Evolutionary conservation across 2,113 vertebrate genomes (phyloP).

Genomic region (Lepisosteus osseus): DNA sequence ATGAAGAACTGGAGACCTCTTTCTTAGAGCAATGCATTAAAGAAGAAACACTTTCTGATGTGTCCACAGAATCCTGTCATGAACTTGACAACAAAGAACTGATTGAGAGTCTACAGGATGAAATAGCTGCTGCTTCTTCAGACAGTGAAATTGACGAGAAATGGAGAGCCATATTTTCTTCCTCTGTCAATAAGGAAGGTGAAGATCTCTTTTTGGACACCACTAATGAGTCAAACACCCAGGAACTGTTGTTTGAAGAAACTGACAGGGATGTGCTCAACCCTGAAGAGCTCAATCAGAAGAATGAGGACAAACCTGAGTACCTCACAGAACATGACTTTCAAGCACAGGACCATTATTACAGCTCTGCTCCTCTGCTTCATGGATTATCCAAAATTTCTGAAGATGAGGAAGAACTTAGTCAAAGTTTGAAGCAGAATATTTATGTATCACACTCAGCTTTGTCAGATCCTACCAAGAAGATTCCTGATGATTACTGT

Average conservation of each 20-base stretch:
- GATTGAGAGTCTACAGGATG: conserved; percentile 55
- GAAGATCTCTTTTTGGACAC: conserved; percentile 68
- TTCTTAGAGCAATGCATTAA: conserved; percentile 49
- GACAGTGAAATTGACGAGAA: conserved; percentile 66
- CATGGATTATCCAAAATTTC: conserved; percentile 65
- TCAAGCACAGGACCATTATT: conserved; percentile 53
- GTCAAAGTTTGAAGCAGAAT: conserved; percentile 42
- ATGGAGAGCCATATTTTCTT: conserved; percentile 72
- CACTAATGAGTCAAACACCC: conserved; percentile 62
- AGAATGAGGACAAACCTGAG: conserved; percentile 54
- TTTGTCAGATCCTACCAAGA: conserved; percentile 51
- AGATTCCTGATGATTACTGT: conserved; percentile 70
- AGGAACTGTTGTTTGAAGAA: conserved; percentile 69
- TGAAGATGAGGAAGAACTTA: conserved; percentile 61
- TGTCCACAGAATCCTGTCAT: conserved; percentile 59
- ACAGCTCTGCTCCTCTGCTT: conserved; percentile 43
- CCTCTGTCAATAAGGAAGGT: conserved; percentile 72
- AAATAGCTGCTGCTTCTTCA: conserved; percentile 58
- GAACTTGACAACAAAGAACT: conserved; percentile 52
- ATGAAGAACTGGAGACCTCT: conserved; percentile 39
- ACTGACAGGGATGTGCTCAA: conserved; percentile 42
- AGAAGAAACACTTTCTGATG: conserved; percentile 60
- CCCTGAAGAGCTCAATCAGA: conserved; percentile 25
- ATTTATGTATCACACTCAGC: conserved; percentile 30
- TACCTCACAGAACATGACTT: conserved; percentile 19